Evolutionary conservation across 2,888 invertebrate species (phyloP).

Genomic region (Ethmia dodecea): DNA sequence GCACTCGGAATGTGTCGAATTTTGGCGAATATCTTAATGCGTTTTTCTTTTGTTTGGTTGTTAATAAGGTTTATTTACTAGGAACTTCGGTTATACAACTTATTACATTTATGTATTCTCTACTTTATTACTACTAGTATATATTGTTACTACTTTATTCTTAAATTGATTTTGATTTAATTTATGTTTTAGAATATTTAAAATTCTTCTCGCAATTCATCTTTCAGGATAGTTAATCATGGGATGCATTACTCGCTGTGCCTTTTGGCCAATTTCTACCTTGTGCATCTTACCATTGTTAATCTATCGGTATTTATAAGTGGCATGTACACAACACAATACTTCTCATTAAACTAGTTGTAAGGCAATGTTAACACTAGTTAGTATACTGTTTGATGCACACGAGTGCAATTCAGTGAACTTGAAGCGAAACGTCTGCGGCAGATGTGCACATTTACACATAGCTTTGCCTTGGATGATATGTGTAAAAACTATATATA

Average conservation of each 20-base stretch:
- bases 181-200: no score
- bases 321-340: constrained; percentile 30
- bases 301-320: constrained; percentile 60
- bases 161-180: no score
- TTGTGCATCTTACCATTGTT: constrained; percentile 43
- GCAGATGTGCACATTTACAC: constrained; percentile 2
- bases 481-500: no score
- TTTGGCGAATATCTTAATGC: constrained; percentile 6
- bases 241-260: constrained; percentile 46
- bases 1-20: constrained; percentile 34
- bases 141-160: no score
- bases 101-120: no score
- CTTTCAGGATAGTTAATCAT: constrained; percentile 52
- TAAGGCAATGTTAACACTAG: constrained; percentile 26
- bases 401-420: constrained; percentile 32
- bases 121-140: no score
- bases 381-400: constrained; percentile 30
- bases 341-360: constrained; percentile 32
- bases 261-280: constrained; percentile 58
- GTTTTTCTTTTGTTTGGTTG: not conserved
- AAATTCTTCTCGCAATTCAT: no score
- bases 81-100: no score
- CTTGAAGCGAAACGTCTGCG: constrained; percentile 29
- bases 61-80: not conserved
- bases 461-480: no score